Evolutionary conservation across 2,797 vertebrate genomes (phyloP).

Genomic region (Anniella stebbinsi): DNA sequence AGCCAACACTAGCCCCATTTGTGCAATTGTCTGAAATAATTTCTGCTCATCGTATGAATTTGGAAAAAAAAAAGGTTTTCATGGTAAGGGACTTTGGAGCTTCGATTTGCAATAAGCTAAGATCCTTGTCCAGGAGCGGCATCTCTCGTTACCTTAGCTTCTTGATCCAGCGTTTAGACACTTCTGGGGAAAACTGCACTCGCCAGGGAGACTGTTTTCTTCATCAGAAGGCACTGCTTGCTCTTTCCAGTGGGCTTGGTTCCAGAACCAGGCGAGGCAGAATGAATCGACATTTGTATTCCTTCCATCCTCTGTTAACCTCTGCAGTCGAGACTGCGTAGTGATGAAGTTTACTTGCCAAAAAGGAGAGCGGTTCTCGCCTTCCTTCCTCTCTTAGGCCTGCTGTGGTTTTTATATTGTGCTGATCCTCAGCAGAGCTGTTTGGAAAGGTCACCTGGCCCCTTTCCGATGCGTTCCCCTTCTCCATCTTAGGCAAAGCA

Average conservation of each 20-base stretch:
- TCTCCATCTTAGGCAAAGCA: not conserved
- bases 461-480: not conserved
- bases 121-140: not conserved
- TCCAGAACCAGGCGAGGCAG: slow-evolving; percentile 13
- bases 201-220: slow-evolving; percentile 42
- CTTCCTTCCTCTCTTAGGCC: not conserved
- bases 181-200: not conserved
- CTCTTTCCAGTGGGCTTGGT: not conserved
- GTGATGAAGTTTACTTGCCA: not conserved
- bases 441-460: slow-evolving; percentile 16
- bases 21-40: not conserved
- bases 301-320: not conserved
- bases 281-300: slow-evolving; percentile 19
- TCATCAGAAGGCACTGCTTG: slow-evolving; percentile 11
- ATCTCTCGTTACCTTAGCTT: not conserved
- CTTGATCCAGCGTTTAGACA: not conserved
- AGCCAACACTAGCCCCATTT: not conserved
- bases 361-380: not conserved
- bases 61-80: not conserved
- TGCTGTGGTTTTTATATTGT: slow-evolving; percentile 18
- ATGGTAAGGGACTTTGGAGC: not conserved
- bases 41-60: not conserved
- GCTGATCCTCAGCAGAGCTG: slow-evolving; percentile 27
- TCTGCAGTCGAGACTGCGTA: not conserved
- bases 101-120: not conserved